These are phyloP conservation scores for Apistogramma diplotaenia DNA, from an alignment of 2,113 vertebrate genomes.

Conservation along the genomic window DNA sequence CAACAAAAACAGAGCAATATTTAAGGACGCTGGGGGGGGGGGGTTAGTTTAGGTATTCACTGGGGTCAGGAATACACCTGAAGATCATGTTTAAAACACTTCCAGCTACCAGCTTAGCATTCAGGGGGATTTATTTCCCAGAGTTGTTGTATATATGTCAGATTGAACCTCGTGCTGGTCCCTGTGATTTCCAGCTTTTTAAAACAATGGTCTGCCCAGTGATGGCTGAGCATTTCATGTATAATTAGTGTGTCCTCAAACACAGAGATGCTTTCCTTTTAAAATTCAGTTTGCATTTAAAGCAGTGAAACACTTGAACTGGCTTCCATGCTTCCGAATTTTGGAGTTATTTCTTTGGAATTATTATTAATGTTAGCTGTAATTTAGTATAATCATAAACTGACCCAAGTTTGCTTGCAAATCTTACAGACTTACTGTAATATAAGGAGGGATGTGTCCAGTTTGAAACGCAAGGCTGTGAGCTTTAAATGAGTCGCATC, in stretches of 20 bases:
- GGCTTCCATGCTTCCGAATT: not conserved
- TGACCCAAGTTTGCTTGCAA: not conserved
- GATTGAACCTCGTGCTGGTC: not conserved
- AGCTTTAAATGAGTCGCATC: not conserved
- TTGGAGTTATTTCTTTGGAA: too few species aligned
- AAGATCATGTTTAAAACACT: slow-evolving; percentile 7
- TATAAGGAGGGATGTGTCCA: not conserved
- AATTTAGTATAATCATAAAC: not conserved
- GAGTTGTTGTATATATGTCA: slow-evolving; percentile 44
- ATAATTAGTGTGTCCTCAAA: not conserved
- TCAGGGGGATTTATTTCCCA: slow-evolving; percentile 15
- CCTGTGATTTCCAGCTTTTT: slow-evolving; percentile 33
- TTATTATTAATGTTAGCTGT: not conserved
- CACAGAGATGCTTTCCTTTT: slow-evolving; percentile 18
- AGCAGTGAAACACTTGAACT: not conserved
- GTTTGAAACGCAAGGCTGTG: not conserved
- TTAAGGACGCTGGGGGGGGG: not conserved
- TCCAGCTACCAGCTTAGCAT: slow-evolving; percentile 10
- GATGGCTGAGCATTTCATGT: slow-evolving; percentile 15
- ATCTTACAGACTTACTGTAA: not conserved
- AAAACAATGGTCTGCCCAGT: slow-evolving; percentile 32
- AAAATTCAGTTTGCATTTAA: slow-evolving; percentile 8
- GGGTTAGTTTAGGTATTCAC: slow-evolving; percentile 1
- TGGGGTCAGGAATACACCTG: slow-evolving; percentile 13
- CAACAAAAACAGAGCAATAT: not conserved